phyloP scores from a whole-genome alignment of 2,888 invertebrate genomes.

The Drosophila cognata region DNA sequence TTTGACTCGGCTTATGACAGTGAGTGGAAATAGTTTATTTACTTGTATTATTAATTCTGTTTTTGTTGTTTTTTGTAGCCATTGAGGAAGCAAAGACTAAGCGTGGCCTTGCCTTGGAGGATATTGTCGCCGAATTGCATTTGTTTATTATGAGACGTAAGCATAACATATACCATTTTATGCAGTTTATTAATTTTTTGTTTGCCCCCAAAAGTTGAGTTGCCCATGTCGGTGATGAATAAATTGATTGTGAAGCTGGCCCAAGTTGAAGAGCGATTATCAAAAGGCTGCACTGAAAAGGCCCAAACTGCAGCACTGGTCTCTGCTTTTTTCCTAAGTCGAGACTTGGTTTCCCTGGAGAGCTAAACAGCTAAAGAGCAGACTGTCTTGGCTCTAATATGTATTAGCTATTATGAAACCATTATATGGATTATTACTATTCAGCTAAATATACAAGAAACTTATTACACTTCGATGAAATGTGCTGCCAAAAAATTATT shows the following conservation, averaged over 20 bases:
- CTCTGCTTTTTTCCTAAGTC: conserved; percentile 92
- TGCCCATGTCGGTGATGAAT: conserved; percentile 92
- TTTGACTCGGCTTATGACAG: conserved; percentile 83
- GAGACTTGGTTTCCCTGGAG: conserved; percentile 86
- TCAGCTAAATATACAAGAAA: conserved; percentile 1
- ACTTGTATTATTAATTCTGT: neutral
- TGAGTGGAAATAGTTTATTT: conserved; percentile 29
- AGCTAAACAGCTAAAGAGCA: conserved; percentile 41
- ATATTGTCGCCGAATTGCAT: conserved; percentile 97
- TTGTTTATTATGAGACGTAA: conserved; percentile 93
- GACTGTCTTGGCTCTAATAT: neutral
- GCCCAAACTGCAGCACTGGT: conserved; percentile 95
- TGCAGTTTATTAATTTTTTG: neutral
- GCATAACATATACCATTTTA: conserved; percentile 73
- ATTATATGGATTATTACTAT: neutral
- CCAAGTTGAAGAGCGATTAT: conserved; percentile 93
- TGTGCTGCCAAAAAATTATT: neutral
- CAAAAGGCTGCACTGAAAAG: conserved; percentile 95
- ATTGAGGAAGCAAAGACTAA: conserved; percentile 92
- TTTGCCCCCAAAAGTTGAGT: conserved; percentile 89
- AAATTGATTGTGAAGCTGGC: conserved; percentile 94
- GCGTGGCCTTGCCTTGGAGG: conserved; percentile 96
- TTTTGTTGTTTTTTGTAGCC: conserved; percentile 23
- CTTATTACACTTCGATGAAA: neutral
- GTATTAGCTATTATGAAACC: neutral